Evolutionary conservation across 2,888 invertebrate species (phyloP).

Genomic region (Lasioglossum morio): DNA sequence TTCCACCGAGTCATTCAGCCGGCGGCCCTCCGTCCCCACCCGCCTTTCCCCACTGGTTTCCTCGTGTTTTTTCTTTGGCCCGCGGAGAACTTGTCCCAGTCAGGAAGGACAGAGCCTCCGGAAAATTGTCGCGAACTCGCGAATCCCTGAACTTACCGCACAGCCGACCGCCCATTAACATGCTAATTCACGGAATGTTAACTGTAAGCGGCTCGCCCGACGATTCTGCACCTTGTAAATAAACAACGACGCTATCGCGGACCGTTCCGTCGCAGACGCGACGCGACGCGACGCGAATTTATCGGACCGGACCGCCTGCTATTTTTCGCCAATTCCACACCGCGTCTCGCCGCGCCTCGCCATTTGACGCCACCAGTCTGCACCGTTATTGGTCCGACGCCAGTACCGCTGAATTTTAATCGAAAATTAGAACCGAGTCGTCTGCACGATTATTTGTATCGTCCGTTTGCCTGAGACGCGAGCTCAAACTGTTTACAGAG

Average conservation of each 20-base stretch:
- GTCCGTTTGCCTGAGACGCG: background rate
- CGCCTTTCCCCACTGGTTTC: background rate
- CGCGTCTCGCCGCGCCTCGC: background rate
- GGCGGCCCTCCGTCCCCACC: background rate
- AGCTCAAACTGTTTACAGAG: background rate
- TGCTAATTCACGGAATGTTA: slow-evolving; percentile 13
- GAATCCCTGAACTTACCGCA: background rate
- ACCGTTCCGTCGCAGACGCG: background rate
- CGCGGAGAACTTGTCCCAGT: slow-evolving; percentile 6
- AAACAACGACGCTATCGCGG: slow-evolving; percentile 27
- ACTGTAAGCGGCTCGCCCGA: background rate
- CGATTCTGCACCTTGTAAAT: slow-evolving; percentile 6
- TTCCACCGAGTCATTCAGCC: background rate
- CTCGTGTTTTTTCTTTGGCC: background rate
- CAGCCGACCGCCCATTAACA: background rate
- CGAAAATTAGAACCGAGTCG: background rate
- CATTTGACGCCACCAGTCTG: background rate
- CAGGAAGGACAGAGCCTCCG: slow-evolving; percentile 11
- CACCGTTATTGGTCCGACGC: background rate
- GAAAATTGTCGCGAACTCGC: background rate
- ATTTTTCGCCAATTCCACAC: background rate
- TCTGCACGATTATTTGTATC: background rate
- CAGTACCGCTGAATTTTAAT: background rate
- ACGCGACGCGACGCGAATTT: slow-evolving; percentile 22
- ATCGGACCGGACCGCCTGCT: background rate